Evolutionary conservation across 2,797 vertebrate species (phyloP), one percentile per base, ranked within the genome.

Genomic region (Gymnothorax javanicus): DNA sequence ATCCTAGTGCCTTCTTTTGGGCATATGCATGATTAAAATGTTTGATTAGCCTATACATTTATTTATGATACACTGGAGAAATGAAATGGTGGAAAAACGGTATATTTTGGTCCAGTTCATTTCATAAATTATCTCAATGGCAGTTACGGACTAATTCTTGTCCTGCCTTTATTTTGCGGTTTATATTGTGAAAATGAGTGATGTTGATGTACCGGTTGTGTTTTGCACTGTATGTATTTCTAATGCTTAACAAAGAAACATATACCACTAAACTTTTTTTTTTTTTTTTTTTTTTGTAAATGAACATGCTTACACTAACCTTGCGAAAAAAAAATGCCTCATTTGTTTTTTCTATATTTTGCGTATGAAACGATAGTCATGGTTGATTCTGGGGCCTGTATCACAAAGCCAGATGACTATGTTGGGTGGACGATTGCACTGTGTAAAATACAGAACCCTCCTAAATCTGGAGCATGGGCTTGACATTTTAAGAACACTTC

Each of bases 231-330:
- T 89, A 82, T 52, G 81, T 84, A 82, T 75, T 60, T 27, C 62
- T 91, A 86, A 88, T 91, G 87, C 87, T 90, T 91, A 75, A 90
- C 12, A 91, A 91, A 93, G 93, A 87, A 43, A 2, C 33, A 43
- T 43, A 43, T 43, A 96, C 94, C 93, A 94, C 93, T 94, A 90
- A 92, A 89, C 85, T n/a, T 84, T 87, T 73, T 84, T 90, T 84
- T 90, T 95, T 73, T 84, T 90, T 84, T 90, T 95, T n/a, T n/a
- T n/a, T n/a, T n/a, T n/a, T n/a, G 93, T 94, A 94, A 96, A 96
- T 96, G 95, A 95, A 95, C 81, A 15, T 84, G 88, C 91, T 90
- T 88, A 52, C 79, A 25, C 12, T 27, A 8, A 9, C 54, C 50
- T 71, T 77, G 82, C 8, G 67, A 52, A 4, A 12, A 50, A 13